Evolutionary conservation across 1,140 invertebrate species (phyloP).

Genomic region (Apis cerana): DNA sequence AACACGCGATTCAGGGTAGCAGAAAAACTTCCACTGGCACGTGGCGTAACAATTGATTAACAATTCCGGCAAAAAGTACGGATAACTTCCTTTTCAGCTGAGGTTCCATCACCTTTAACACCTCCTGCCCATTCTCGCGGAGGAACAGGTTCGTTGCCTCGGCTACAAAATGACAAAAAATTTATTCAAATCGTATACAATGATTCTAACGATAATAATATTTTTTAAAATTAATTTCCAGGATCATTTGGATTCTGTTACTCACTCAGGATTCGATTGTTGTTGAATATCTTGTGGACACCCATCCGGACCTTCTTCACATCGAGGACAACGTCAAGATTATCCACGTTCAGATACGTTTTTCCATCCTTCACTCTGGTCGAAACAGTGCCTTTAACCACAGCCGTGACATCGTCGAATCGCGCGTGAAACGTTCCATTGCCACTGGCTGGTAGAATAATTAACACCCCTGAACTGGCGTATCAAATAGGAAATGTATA

Average conservation of each 20-base stretch:
- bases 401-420: slow-evolving; percentile 84
- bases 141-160: slow-evolving; percentile 88
- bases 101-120: slow-evolving; percentile 86
- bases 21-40: slow-evolving; percentile 84
- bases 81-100: slow-evolving; percentile 86
- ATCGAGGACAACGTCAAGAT: slow-evolving; percentile 83
- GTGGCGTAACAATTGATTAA: slow-evolving; percentile 85
- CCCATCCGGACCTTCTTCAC: slow-evolving; percentile 86
- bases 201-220: too few species aligned
- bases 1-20: slow-evolving; percentile 76
- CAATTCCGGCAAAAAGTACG: slow-evolving; percentile 84
- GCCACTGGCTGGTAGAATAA: slow-evolving; percentile 87
- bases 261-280: slow-evolving; percentile 87
- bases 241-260: slow-evolving; percentile 36
- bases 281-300: slow-evolving; percentile 86
- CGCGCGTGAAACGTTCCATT: slow-evolving; percentile 86
- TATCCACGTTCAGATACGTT: slow-evolving; percentile 85
- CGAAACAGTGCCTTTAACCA: slow-evolving; percentile 83
- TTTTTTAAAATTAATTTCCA: too few species aligned
- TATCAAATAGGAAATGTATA: slow-evolving; percentile 1
- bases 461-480: slow-evolving; percentile 84
- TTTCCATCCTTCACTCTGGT: slow-evolving; percentile 77
- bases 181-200: not conserved
- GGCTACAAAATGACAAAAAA: slow-evolving; percentile 78
- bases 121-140: slow-evolving; percentile 86